These are phyloP conservation scores for Campaea margaritaria DNA, from an alignment of 2,888 invertebrate genomes.

Conservation along the genomic window DNA sequence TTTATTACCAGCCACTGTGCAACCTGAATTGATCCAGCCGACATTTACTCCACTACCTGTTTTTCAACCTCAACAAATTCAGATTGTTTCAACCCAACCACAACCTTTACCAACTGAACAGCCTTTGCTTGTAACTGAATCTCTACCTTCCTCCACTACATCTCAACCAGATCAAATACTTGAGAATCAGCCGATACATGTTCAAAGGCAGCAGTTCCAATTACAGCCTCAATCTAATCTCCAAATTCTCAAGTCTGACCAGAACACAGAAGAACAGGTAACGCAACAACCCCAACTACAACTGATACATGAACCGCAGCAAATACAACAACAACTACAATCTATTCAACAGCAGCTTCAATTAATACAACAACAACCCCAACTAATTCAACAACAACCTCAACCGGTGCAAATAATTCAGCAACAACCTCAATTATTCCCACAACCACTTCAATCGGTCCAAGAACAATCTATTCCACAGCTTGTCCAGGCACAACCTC, in stretches of 20 bases:
- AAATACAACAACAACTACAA: conserved; percentile 34
- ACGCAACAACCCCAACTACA: conserved; percentile 28
- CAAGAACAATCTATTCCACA: conserved; percentile 9
- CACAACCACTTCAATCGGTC: conserved; percentile 15
- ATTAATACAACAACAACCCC: conserved; percentile 25
- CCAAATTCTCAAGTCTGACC: conserved; percentile 2
- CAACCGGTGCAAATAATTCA: conserved; percentile 19
- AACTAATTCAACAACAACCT: conserved; percentile 10
- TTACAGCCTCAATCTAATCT: conserved; percentile 12
- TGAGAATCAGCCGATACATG: conserved; percentile 14
- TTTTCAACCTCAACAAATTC: conserved; percentile 17
- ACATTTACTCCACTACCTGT: conserved; percentile 8
- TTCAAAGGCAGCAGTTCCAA: conserved; percentile 14
- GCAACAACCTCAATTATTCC: conserved; percentile 41
- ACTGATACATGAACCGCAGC: conserved; percentile 33
- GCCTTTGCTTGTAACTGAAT: conserved; percentile 19
- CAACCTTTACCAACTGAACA: conserved; percentile 17
- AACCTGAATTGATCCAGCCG: conserved; percentile 9
- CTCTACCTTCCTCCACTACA: conserved; percentile 16
- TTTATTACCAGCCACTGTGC: conserved; percentile 8
- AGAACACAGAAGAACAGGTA: conserved; percentile 8
- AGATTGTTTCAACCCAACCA: conserved; percentile 11
- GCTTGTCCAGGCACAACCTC: conserved; percentile 2
- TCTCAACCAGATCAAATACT: conserved; percentile 17
- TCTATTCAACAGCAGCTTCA: conserved; percentile 28